Base-by-base conservation (phyloP, 2,888 invertebrate species). In the Bhutanitis thaidina region DNA sequence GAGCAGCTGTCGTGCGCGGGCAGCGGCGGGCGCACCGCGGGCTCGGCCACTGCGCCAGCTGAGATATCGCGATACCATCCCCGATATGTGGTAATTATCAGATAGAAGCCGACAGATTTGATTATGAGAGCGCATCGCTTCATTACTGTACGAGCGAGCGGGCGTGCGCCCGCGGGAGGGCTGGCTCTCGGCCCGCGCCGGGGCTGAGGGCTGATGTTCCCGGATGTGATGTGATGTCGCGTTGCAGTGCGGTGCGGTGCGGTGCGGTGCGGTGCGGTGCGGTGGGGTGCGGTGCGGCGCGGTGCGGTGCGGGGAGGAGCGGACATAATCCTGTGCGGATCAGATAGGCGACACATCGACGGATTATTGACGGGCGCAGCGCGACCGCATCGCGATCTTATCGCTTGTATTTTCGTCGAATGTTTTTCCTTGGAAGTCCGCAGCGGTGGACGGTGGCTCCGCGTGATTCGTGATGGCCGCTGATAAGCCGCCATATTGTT, bases 401-500 rank as follows among this genome's bases (percentile, higher is more conserved):
- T 87, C 87, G 72, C 71, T 79, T 82, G 80, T 82, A 80, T 83
- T 83, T 85, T 81, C 67, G 70, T 72, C 74, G 72, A 80, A 79
- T 76, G 77, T 82, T 81, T 27, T 85, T 84, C 80, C 80, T 80
- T 81, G 85, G 75, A 82, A 81, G 82, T 77, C 76, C 65, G 60
- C 74, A 8, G 27, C 8, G 7, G 8, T 27, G 27, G 27, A 8
- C 27, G 80, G 20, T 77, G 77, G 40, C 55, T 58, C 62, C 76
- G 70, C 74, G 81, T 80, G 74, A 85, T 75, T 72, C 64, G 65
- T 63, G 69, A 67, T 67, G 63, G 62, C 64, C 56, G 62, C 64
- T 62, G 81, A 80, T 80, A 78, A 76, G 74, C 74, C 67, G 82
- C 86, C 87, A 86, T 86, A 67, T 84, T 86, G 82, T 79, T 82